phyloP scores from a whole-genome alignment of 2,888 invertebrate genomes.

The Tinea pellionella region DNA sequence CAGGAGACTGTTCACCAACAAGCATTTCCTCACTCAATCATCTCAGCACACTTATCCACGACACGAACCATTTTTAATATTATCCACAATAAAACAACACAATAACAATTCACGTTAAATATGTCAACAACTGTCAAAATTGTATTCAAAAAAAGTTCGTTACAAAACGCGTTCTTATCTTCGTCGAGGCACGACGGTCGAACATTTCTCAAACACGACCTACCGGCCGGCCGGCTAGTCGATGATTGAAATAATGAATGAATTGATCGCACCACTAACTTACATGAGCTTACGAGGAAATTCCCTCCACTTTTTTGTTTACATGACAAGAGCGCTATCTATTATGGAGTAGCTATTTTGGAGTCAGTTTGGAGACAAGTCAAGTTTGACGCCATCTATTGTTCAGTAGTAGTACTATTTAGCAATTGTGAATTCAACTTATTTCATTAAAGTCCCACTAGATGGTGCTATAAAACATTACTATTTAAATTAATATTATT shows the following conservation, averaged over 20 bases:
- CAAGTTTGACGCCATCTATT: constrained; percentile 30
- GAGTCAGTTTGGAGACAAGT: no score
- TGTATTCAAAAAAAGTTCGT: constrained; percentile 56
- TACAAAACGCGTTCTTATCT: constrained; percentile 32
- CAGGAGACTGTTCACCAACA: constrained; percentile 63
- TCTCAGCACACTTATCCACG: constrained; percentile 36
- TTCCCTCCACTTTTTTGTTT: constrained; percentile 31
- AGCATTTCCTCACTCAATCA: constrained; percentile 58
- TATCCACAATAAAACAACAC: constrained; percentile 16
- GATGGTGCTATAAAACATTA: background rate
- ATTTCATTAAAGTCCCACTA: background rate
- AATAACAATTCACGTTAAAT: constrained; percentile 16
- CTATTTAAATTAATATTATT: background rate
- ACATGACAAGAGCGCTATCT: constrained; percentile 19
- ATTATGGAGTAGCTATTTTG: constrained; percentile 11
- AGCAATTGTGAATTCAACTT: background rate
- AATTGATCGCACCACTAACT: constrained; percentile 27
- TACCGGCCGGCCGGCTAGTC: constrained; percentile 37
- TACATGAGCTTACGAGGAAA: constrained; percentile 19
- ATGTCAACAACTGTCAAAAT: constrained; percentile 38
- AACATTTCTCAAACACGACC: constrained; percentile 22
- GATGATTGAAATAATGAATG: constrained; percentile 32
- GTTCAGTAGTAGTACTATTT: constrained; percentile 19
- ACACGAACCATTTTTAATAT: constrained; percentile 19
- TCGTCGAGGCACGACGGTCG: constrained; percentile 25